A percentile compares a stretch with the other conserved stretches of the same genome.
These are phyloP conservation scores for Chrysodeixis includens DNA, from an alignment of 2,888 invertebrate genomes.

Conservation along the genomic window DNA sequence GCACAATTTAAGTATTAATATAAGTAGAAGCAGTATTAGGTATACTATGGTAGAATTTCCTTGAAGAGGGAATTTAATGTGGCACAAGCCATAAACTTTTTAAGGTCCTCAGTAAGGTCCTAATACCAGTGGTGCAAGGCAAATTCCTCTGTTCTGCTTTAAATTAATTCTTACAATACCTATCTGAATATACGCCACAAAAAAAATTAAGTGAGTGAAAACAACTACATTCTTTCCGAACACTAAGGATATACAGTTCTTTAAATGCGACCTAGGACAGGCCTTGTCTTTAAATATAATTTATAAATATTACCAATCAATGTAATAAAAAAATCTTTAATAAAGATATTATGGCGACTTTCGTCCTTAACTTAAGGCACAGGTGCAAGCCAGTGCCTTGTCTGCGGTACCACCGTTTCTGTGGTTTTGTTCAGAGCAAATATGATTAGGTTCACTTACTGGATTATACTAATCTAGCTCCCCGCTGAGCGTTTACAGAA, in stretches of 20 bases:
- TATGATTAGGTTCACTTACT: slow-evolving; percentile 58
- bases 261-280: too few species aligned
- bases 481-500: slow-evolving; percentile 36
- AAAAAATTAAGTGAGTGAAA: too few species aligned
- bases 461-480: slow-evolving; percentile 53
- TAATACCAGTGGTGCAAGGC: background rate
- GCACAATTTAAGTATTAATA: slow-evolving; percentile 55
- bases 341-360: background rate
- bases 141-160: background rate
- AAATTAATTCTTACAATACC: too few species aligned
- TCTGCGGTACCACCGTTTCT: slow-evolving; percentile 47
- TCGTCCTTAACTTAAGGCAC: slow-evolving; percentile 17
- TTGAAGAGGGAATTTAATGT: slow-evolving; percentile 36
- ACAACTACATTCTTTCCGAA: too few species aligned
- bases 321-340: too few species aligned
- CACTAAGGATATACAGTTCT: too few species aligned
- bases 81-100: slow-evolving; percentile 12
- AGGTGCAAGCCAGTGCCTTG: slow-evolving; percentile 22
- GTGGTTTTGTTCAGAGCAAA: slow-evolving; percentile 59
- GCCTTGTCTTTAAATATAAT: too few species aligned
- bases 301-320: too few species aligned
- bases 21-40: slow-evolving; percentile 40
- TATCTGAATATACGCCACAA: too few species aligned
- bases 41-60: slow-evolving; percentile 45
- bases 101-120: background rate